Evolutionary conservation across 1,140 invertebrate species (phyloP), one percentile per base, ranked within the genome.

Genomic region (Pseudomyrmex flavicornis): DNA sequence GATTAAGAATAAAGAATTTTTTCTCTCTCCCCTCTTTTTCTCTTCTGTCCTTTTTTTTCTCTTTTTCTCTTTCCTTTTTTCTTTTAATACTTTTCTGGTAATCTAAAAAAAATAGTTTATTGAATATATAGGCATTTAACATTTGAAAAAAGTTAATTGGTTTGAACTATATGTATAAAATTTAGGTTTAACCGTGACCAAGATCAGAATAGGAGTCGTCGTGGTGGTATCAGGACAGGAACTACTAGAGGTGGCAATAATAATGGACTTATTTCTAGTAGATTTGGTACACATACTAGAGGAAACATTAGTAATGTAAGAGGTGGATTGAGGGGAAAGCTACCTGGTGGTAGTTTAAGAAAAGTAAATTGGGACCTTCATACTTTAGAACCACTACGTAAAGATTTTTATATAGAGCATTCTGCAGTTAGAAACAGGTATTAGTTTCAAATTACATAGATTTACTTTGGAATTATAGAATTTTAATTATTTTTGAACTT

Each of bases 351-450:
- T 72, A 91, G 92, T 35, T 88, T 97, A 17, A 93, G 95, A 3
- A 96, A 96, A 92, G 95, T 96, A 13, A 95, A 94, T 74, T 97
- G 96, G 96, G 96, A 97, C 88, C 86, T 95, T 73, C 92, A 93
- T 56, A 85, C 94, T 74, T 91, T 97, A 3, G 94, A 95, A 83
- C 96, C 96, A 63, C 95, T 97, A 90, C 95, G 95, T 80, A 97
- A 97, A 91, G 95, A 97, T 91, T 97, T 97, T 92, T 97, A 97
- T 91, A 89, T 94, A 12, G 96, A 97, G 87, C 95, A 96, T 91
- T 94, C 95, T 13, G 92, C 93, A 89, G 95, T 96, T 35, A 88
- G 94, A 58, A 95, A 93, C 74, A 94, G 95, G 95, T 95, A 88
- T 86, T 26, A 20, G 46, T 52, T 54, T 59, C 63, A 15, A 69